phyloP scores from a whole-genome alignment of 2,113 vertebrate genomes.

The Brienomyrus longianalis region DNA sequence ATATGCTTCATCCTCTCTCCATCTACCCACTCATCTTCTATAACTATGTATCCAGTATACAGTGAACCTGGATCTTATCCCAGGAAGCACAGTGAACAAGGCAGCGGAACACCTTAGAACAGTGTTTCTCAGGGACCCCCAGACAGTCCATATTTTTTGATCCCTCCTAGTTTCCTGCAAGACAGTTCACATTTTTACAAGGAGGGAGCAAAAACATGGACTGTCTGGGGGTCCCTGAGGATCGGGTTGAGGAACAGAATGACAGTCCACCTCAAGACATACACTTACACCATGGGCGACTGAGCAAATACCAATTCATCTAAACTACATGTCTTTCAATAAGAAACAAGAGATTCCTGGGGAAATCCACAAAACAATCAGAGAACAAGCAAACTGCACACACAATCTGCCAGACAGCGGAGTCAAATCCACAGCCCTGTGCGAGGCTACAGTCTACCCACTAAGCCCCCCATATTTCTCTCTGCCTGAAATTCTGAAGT shows the following conservation, averaged over 20 bases:
- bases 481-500: neutral
- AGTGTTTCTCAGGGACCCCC: neutral
- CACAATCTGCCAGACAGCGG: neutral
- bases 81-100: neutral
- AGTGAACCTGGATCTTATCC: neutral
- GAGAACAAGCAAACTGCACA: neutral
- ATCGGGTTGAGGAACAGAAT: neutral
- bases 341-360: neutral
- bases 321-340: neutral
- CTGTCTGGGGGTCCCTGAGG: neutral
- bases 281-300: neutral
- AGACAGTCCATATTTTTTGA: too few species aligned
- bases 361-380: neutral
- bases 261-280: neutral
- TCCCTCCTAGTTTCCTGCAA: too few species aligned
- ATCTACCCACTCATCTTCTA: neutral
- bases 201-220: neutral
- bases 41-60: neutral
- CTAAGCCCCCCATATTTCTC: neutral
- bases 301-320: neutral
- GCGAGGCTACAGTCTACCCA: neutral
- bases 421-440: neutral
- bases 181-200: neutral
- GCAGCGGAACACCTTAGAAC: neutral
- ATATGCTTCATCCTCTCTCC: neutral